Evolutionary conservation across 2,888 invertebrate genomes (phyloP), one percentile per base, ranked within the genome.

Genomic region (Ectemnius lituratus): DNA sequence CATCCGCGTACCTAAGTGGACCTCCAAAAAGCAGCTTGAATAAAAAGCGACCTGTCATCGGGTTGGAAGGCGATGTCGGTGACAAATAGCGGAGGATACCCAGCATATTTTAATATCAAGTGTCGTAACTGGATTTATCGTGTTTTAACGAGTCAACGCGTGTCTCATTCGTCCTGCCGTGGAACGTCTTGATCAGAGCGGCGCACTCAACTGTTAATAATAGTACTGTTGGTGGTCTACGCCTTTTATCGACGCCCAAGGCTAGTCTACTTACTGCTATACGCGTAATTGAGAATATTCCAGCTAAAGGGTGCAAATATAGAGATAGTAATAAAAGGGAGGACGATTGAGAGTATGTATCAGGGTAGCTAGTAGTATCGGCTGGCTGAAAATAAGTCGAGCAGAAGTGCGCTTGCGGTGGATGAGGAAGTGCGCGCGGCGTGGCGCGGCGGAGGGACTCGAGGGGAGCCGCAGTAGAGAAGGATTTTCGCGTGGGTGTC

Each of bases 401-500:
- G 8, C 37, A 37, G 37, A 37, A 37, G 37, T 37, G 37, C 37
- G 37, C 37, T 37, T 37, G 37, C 37, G 37, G 37, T 37, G 37
- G 37, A 37, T 8, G 37, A 37, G 37, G 37, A 71, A 79, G 74
- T 66, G 75, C 70, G 11, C 69, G 68, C 27, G 60, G 58, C 56
- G 23, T 70, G 62, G 47, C 67, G 52, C 4, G 16, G 52, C 5
- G 16, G 52, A 47, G 47, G 47, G n/a, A 47, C 3, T 52, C 74
- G 75, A 81, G 70, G 75, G 77, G 71, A 78, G 79, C 70, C 68
- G 73, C 76, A 52, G 78, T 73, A 72, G 77, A 76, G 81, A 81
- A 80, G 79, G 82, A 85, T 89, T 88, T 88, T 88, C 84, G 89
- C 88, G 90, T 90, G 90, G 90, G 90, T 90, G 90, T 90, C 90